A percentile compares a stretch with the other conserved stretches of the same genome.
Conservation (phyloP, 2,797 vertebrate species). For the Sebastes paucispinis region DNA sequence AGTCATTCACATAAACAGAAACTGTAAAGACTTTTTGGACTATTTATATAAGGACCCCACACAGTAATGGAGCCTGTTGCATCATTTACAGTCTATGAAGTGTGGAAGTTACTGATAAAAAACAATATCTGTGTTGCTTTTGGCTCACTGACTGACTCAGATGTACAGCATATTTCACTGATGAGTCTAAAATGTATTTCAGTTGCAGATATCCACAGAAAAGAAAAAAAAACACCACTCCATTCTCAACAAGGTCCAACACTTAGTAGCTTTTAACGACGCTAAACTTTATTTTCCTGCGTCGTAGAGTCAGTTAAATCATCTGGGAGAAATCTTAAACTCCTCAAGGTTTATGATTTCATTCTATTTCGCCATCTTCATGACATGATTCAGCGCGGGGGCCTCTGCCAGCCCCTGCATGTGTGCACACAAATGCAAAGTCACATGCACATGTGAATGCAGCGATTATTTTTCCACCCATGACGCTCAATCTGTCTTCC, state of each 20-base stretch:
- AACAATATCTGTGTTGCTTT: conserved; percentile 3
- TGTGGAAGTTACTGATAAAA: neutral
- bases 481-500: conserved; percentile 3
- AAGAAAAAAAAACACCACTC: neutral
- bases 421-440: conserved; percentile 18
- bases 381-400: neutral
- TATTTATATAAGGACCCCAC: conserved; percentile 23
- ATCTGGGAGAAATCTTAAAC: conserved; percentile 25
- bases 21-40: neutral
- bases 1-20: neutral
- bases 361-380: conserved; percentile 16
- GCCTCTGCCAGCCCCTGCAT: conserved; percentile 13
- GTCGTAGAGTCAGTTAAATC: neutral
- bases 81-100: conserved; percentile 4
- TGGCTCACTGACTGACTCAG: neutral
- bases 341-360: conserved; percentile 22
- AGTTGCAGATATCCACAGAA: neutral
- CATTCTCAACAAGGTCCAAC: neutral
- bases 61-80: neutral
- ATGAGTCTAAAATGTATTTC: neutral
- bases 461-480: conserved; percentile 23
- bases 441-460: conserved; percentile 11
- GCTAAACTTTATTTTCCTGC: neutral
- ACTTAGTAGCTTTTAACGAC: neutral
- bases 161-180: neutral